Percentiles rank a stretch among this genome's conserved stretches.
Conservation (phyloP, 37 sponge, comb jelly and placozoan genomes). For the Beroe ovata region DNA sequence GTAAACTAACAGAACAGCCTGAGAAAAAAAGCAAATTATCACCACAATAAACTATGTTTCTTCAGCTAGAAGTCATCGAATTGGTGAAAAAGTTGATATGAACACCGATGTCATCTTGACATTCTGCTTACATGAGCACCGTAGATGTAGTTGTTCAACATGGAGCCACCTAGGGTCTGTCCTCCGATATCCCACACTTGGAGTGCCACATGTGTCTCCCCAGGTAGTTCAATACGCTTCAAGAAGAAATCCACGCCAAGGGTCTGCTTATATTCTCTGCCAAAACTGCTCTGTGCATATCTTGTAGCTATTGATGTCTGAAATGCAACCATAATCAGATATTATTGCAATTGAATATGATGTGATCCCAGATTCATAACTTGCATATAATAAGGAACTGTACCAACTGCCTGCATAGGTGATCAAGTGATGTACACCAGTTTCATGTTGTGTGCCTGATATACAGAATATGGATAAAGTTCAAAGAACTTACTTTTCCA, state of each 20-base stretch:
- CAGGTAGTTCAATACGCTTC: slow-evolving; percentile 81
- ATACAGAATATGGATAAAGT: too few species aligned
- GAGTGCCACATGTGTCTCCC: slow-evolving; percentile 75
- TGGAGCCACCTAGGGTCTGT: slow-evolving; percentile 89
- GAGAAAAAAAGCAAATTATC: not conserved
- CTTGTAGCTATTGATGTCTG: slow-evolving; percentile 70
- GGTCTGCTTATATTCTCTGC: slow-evolving; percentile 86
- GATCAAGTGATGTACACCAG: too few species aligned
- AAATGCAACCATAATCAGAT: too few species aligned
- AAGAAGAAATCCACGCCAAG: slow-evolving; percentile 95
- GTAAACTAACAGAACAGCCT: slow-evolving; percentile 88
- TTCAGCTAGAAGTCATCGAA: too few species aligned
- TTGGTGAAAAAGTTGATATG: too few species aligned
- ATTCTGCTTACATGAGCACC: slow-evolving; percentile 86
- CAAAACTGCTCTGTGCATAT: slow-evolving; percentile 86
- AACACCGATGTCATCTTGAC: too few species aligned
- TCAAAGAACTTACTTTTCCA: slow-evolving; percentile 91
- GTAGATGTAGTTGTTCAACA: slow-evolving; percentile 92
- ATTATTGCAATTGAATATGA: too few species aligned
- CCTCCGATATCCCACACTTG: slow-evolving; percentile 99
- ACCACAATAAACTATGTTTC: too few species aligned
- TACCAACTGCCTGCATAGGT: too few species aligned
- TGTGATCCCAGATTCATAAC: too few species aligned
- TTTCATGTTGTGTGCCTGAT: too few species aligned
- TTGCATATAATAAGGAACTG: too few species aligned